Percentiles rank a stretch among this genome's conserved stretches.
Evolutionary conservation across 2,797 vertebrate species (phyloP).

Genomic region (Thripadectes ignobilis): DNA sequence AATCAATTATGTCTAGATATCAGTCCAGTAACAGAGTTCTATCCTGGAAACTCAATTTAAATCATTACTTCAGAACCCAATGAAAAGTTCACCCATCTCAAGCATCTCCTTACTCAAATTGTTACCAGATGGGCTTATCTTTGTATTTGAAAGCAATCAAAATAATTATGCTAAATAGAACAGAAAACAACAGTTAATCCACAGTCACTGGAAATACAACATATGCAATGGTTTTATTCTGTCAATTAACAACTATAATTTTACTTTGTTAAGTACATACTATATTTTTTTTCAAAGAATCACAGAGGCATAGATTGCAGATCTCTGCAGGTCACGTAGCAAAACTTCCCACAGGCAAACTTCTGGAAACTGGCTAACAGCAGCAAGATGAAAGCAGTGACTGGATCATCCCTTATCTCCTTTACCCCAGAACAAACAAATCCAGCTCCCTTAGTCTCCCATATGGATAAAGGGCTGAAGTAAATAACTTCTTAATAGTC

Average conservation of each 20-base stretch:
- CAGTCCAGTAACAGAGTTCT: neutral
- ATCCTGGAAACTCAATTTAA: neutral
- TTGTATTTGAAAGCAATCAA: constrained; percentile 32
- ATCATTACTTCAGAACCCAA: neutral
- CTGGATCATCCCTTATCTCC: neutral
- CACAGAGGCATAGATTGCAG: neutral
- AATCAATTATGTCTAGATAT: neutral
- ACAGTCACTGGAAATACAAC: neutral
- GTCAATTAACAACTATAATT: neutral
- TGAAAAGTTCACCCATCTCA: neutral
- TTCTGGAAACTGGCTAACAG: neutral
- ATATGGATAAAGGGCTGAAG: neutral
- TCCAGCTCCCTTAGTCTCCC: neutral
- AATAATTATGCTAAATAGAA: neutral
- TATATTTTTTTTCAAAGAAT: neutral
- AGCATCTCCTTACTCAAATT: neutral
- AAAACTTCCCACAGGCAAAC: neutral
- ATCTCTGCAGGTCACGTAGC: neutral
- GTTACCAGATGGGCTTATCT: neutral
- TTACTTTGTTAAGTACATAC: neutral
- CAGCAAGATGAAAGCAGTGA: neutral
- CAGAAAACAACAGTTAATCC: neutral
- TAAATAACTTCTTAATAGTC: neutral
- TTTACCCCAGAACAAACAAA: neutral
- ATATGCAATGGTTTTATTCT: neutral